Evolutionary conservation across 2,113 vertebrate species (phyloP).

Genomic region (Scartelaos histophorus): DNA sequence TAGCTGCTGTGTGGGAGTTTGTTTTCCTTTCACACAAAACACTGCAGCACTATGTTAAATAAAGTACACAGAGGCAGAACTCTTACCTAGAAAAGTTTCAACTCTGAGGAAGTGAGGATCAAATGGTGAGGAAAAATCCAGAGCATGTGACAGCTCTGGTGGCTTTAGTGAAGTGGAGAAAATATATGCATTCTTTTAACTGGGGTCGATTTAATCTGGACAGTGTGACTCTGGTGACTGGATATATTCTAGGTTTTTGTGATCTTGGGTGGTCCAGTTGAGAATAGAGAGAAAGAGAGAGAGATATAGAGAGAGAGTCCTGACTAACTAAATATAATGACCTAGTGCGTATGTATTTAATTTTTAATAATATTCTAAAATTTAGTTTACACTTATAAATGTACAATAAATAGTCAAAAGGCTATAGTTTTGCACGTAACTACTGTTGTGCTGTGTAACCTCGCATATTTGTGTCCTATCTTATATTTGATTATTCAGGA

Average conservation of each 20-base stretch:
- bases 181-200: background rate
- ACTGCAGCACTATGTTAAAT: background rate
- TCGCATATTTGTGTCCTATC: too few relatives aligned
- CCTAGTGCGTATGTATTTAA: too few relatives aligned
- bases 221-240: background rate
- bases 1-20: constrained; percentile 21
- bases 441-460: background rate
- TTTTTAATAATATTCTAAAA: too few relatives aligned
- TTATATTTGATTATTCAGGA: background rate
- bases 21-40: constrained; percentile 11
- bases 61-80: background rate
- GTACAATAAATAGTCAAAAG: too few relatives aligned
- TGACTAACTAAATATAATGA: too few relatives aligned
- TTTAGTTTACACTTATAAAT: too few relatives aligned
- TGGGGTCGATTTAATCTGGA: background rate
- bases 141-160: background rate
- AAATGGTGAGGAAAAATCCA: background rate
- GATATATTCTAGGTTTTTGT: background rate
- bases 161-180: background rate
- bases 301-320: too few relatives aligned
- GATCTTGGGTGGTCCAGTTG: background rate
- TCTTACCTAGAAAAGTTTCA: background rate
- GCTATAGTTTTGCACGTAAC: too few relatives aligned
- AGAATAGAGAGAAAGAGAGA: background rate
- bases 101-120: background rate